A percentile compares a stretch with the other conserved stretches of the same genome.
These are phyloP conservation scores for Dunckerocampus dactyliophorus DNA, from an alignment of 2,113 vertebrate species.

Conservation along the genomic window DNA sequence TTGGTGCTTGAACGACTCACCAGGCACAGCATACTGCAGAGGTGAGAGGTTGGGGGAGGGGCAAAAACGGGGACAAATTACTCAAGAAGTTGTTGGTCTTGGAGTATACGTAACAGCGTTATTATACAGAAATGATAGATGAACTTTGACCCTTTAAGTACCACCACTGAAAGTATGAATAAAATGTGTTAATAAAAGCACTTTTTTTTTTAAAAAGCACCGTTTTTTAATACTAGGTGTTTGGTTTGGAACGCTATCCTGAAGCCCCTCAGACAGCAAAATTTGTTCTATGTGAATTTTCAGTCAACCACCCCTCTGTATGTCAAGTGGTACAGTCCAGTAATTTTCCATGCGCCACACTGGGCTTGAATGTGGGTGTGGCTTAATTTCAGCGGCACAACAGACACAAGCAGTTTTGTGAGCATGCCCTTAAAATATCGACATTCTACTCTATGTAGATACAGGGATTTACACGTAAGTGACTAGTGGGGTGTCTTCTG, in stretches of 20 bases:
- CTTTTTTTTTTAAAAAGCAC: too few species aligned
- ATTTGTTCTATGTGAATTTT: constrained; percentile 5
- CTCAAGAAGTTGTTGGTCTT: not conserved
- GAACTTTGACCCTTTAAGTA: not conserved
- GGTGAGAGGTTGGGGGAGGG: not conserved
- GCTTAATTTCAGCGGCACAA: constrained; percentile 43
- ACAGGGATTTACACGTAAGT: not conserved
- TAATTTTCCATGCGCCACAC: constrained; percentile 63
- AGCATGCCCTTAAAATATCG: not conserved
- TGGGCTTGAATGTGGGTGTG: constrained; percentile 57
- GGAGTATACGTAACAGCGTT: not conserved
- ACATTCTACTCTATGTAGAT: not conserved
- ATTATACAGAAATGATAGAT: not conserved
- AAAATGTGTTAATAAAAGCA: not conserved
- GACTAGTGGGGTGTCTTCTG: not conserved
- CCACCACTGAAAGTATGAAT: not conserved
- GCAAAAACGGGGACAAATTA: not conserved
- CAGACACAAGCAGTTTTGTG: constrained; percentile 15
- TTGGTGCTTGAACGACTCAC: constrained; percentile 21
- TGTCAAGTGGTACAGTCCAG: constrained; percentile 58
- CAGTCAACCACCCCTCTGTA: constrained; percentile 22
- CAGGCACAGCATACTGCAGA: constrained; percentile 20
- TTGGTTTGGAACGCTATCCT: not conserved
- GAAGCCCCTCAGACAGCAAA: not conserved
- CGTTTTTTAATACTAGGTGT: not conserved